Base-by-base conservation (phyloP, 2,113 vertebrate species). In the Phycodurus eques region DNA sequence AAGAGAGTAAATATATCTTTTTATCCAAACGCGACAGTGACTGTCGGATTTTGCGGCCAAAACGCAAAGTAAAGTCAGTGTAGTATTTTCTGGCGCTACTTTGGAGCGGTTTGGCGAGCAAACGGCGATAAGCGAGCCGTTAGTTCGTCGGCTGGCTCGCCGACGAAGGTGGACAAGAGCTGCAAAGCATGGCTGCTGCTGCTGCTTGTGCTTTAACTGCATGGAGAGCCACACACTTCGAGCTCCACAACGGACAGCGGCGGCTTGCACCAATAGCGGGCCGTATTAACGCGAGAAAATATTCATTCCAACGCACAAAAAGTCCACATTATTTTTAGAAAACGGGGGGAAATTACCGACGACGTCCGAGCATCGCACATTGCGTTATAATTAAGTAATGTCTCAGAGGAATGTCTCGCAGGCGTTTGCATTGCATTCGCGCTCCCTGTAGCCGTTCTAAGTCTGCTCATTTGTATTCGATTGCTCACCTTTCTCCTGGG, bases 401-500 rank as follows among this genome's bases (percentile, higher is more conserved):
- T 89, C 86, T 90, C 86, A 76, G 77, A 88, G 82, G 83, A 90
- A 91, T 89, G 89, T 88, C 86, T 92, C 76, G 80, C 78, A 83
- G 85, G 80, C 87, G 74, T 86, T 89, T 90, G 86, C 88, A 85
- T 77, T 79, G 81, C 76, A 89, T 76, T 75, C 78, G 80, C 67
- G 72, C 78, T 81, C 39, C 62, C 69, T 78, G 79, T 62, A 75
- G 70, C 66, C 76, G n/a, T 59, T 72, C 69, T 81, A 89, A 89
- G 62, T 86, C 87, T 83, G 72, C 70, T 65, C 67, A 54, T 68
- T 75, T 77, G 74, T 77, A 63, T 17, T 19, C 64, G 57, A 69
- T 81, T 88, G 93, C 93, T 74, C 91, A 94, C 93, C 93, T 94
- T 94, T 93, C 93, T 93, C 88, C 93, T 94, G 88, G 93, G 93